Evolutionary conservation across 2,797 vertebrate genomes (phyloP).

Genomic region (Lepidocolaptes lacrymiger): DNA sequence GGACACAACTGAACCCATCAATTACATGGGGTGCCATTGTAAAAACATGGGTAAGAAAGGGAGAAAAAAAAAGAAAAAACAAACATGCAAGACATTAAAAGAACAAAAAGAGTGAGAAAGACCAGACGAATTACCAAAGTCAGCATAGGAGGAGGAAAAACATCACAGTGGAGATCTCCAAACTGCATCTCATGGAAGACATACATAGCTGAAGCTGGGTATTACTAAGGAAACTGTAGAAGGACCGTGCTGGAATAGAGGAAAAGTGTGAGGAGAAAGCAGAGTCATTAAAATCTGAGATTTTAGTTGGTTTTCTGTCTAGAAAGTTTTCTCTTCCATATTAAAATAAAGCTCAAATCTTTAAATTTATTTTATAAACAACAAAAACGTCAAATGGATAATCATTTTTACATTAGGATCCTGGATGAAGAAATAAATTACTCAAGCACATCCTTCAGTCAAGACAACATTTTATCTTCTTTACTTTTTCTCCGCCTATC

Average conservation of each 20-base stretch:
- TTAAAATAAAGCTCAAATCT: neutral
- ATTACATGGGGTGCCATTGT: neutral
- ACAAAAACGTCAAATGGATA: neutral
- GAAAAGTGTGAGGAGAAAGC: neutral
- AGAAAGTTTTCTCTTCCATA: neutral
- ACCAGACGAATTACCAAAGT: neutral
- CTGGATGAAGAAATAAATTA: neutral
- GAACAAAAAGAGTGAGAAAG: neutral
- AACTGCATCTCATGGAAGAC: neutral
- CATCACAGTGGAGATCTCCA: neutral
- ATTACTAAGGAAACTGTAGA: neutral
- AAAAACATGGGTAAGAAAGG: neutral
- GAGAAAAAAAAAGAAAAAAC: neutral
- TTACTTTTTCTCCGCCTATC: neutral
- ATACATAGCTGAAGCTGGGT: rapidly evolving
- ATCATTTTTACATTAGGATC: neutral
- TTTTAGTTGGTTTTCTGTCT: neutral
- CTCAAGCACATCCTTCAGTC: neutral
- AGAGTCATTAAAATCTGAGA: neutral
- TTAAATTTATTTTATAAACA: neutral
- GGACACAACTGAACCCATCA: neutral
- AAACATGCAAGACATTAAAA: neutral
- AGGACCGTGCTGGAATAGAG: neutral
- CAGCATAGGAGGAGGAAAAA: neutral
- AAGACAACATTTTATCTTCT: neutral